Percentiles rank a stretch among this genome's conserved stretches.
phyloP scores from a whole-genome alignment of 2,797 vertebrate genomes.

The Sebastolobus altivelis region DNA sequence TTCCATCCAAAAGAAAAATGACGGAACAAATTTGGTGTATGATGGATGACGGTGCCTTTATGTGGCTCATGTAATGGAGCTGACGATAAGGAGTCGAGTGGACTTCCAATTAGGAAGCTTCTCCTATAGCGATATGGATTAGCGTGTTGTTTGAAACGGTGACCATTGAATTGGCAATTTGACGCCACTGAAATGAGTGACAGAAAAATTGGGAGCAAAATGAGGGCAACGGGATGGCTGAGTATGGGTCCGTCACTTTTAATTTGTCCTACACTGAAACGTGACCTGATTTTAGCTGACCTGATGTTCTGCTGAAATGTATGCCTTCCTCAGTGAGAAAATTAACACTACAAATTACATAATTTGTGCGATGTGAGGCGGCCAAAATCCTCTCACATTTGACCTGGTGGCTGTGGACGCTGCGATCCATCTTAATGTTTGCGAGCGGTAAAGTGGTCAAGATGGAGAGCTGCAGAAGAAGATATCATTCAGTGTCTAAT shows the following conservation, averaged over 20 bases:
- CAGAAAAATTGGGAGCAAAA: conserved; percentile 50
- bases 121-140: conserved; percentile 63
- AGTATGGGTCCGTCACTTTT: conserved; percentile 33
- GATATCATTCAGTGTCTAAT: conserved; percentile 79
- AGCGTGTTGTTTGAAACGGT: conserved; percentile 57
- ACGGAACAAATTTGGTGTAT: conserved; percentile 80
- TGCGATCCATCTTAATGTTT: conserved; percentile 69
- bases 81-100: conserved; percentile 74
- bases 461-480: conserved; percentile 72
- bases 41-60: conserved; percentile 75
- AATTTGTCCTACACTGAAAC: conserved; percentile 13
- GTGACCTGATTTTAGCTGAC: conserved; percentile 26
- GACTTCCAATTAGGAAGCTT: conserved; percentile 75
- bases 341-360: conserved; percentile 37
- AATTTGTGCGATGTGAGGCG: conserved; percentile 24
- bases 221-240: conserved; percentile 36
- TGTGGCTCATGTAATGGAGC: conserved; percentile 68
- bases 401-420: conserved; percentile 32
- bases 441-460: conserved; percentile 58
- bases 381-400: conserved; percentile 34
- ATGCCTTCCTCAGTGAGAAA: conserved; percentile 8
- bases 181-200: conserved; percentile 56
- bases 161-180: conserved; percentile 55
- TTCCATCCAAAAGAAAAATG: conserved; percentile 73
- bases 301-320: conserved; percentile 9